These are phyloP conservation scores for Eurypyga helias DNA, from an alignment of 2,113 vertebrate genomes.

Conservation along the genomic window DNA sequence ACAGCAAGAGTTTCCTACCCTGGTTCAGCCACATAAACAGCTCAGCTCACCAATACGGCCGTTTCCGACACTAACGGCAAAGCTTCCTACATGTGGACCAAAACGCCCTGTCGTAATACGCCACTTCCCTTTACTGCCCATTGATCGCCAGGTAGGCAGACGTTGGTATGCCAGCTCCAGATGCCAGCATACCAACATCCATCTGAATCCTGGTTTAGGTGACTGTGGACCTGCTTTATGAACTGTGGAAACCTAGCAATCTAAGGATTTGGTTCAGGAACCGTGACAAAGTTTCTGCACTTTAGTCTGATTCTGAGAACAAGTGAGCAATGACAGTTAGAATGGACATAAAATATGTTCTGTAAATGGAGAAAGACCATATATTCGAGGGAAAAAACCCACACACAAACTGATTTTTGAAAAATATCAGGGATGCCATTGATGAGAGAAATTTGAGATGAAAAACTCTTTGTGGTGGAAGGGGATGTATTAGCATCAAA, in stretches of 20 bases:
- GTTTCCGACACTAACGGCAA: neutral
- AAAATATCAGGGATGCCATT: neutral
- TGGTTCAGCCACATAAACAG: neutral
- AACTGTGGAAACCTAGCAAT: neutral
- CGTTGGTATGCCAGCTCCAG: neutral
- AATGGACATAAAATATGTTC: neutral
- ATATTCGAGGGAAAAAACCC: neutral
- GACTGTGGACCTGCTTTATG: neutral
- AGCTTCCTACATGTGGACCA: neutral
- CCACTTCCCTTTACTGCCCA: neutral
- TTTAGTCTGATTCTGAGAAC: neutral
- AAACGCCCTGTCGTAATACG: neutral
- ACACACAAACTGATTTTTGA: neutral
- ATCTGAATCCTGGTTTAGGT: neutral
- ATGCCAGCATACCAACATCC: neutral
- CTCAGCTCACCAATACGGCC: neutral
- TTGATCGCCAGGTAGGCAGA: neutral
- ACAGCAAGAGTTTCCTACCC: neutral
- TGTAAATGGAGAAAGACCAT: neutral
- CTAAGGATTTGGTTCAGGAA: neutral
- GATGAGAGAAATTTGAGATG: neutral
- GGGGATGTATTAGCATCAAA: neutral
- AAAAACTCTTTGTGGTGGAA: neutral
- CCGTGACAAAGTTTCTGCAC: neutral
- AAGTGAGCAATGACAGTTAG: neutral